Base-by-base conservation (phyloP, 2,888 invertebrate species). In the Malacosoma neustria region DNA sequence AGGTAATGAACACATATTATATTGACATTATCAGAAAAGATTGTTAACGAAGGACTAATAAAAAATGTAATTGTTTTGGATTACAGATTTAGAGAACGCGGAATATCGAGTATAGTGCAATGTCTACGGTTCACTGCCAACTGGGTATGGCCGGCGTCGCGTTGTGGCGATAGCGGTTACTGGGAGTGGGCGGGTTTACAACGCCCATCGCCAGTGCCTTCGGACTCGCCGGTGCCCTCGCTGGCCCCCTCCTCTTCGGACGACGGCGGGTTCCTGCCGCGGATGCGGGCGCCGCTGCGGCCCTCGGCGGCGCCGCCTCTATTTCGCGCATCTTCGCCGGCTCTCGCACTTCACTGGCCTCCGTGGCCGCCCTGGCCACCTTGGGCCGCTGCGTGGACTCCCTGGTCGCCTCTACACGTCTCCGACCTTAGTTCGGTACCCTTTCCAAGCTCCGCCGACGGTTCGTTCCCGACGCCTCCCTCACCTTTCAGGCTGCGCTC, bases 71-170 rank as follows among this genome's bases (percentile, higher is more conserved):
- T 22, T 5, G 9, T 32, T 35, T 40, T 32, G 37, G 61, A 49
- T 35, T 40, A 13, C 88, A 95, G 94, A 94, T 91, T 92, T 93
- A 92, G 94, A 91, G 91, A 93, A 92, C 90, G 94, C 94, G 89
- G 95, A 95, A 91, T 95, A 95, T 93, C 95, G 93, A 92, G 94
- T 94, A 86, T 95, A 90, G 92, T 89, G 81, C 89, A 92, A 58
- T 87, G 87, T 65, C 55, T 87, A 62, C 79, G 82, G 49, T 85
- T 87, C 61, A 81, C 84, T 50, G 80, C 73, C 56, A 92, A 92
- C 77, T 92, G 92, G 92, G 89, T 92, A 67, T 92, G 92, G 92
- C 92, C 92, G 63, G 87, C 89, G 64, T 90, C 91, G 69, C 90
- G 92, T 43, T 92, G 91, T 66, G 72, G 73, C 46, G 66, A 65